Conservation (phyloP, 2,113 vertebrate genomes). For the Elanoides forficatus region DNA sequence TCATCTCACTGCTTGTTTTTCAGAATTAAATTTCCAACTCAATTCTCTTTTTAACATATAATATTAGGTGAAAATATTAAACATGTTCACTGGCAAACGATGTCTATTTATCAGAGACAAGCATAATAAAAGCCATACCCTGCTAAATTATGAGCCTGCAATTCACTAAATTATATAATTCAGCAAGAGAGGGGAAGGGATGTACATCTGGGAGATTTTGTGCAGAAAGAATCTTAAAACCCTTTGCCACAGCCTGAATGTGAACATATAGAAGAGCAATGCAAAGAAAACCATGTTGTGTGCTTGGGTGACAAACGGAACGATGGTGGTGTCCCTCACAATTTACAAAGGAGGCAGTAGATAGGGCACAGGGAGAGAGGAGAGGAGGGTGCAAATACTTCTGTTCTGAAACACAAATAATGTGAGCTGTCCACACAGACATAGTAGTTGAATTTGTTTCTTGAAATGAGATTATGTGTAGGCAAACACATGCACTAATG, state of each 20-base stretch:
- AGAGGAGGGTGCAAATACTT: neutral
- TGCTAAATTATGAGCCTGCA: neutral
- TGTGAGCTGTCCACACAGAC: neutral
- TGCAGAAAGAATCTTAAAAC: neutral
- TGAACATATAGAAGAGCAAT: neutral
- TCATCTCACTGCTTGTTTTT: slow-evolving; percentile 3
- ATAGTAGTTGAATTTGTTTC: neutral
- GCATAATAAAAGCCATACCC: neutral
- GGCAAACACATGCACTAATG: neutral
- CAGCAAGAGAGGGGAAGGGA: neutral
- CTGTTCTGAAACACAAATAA: neutral
- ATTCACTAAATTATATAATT: neutral
- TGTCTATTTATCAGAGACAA: neutral
- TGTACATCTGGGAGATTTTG: neutral
- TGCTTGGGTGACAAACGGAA: neutral
- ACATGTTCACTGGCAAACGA: neutral
- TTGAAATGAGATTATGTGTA: neutral
- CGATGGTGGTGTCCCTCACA: neutral
- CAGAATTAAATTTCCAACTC: neutral
- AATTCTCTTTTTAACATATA: neutral
- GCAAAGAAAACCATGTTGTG: neutral
- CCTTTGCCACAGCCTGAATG: neutral
- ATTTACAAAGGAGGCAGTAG: neutral
- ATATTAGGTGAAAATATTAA: neutral
- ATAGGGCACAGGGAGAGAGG: neutral